phyloP scores from a whole-genome alignment of 2,888 invertebrate species.

The Drosophila limbata region DNA sequence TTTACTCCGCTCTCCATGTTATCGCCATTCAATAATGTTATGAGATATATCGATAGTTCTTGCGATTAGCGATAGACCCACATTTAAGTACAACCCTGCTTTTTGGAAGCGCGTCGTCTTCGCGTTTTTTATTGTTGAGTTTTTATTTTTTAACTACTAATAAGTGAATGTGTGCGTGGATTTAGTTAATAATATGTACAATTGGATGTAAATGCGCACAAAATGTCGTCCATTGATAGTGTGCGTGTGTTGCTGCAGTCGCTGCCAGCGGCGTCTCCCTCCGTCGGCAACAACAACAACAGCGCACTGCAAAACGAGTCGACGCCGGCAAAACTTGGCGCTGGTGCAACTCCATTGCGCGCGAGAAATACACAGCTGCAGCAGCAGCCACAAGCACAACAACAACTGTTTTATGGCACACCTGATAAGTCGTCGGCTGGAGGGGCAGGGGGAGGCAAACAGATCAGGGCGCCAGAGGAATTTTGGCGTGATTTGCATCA shows the following conservation, averaged over 20 bases:
- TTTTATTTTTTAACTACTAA: conserved; percentile 50
- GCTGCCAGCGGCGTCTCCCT: conserved; percentile 66
- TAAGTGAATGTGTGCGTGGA: conserved; percentile 43
- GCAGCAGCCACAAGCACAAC: conserved; percentile 41
- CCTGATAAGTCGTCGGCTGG: conserved; percentile 49
- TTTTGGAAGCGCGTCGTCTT: conserved; percentile 65
- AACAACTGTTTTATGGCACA: conserved; percentile 42
- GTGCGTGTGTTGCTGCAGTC: conserved; percentile 70
- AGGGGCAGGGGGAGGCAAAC: conserved; percentile 42
- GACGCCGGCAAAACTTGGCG: conserved; percentile 65
- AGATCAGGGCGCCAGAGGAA: conserved; percentile 74
- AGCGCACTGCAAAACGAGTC: conserved; percentile 43
- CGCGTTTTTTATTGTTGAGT: conserved; percentile 73
- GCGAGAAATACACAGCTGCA: conserved; percentile 54
- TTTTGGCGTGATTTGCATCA: conserved; percentile 90
- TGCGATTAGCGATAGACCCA: neutral
- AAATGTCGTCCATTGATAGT: conserved; percentile 65
- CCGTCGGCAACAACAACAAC: conserved; percentile 46
- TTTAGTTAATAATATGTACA: conserved; percentile 54
- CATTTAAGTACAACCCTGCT: conserved; percentile 42
- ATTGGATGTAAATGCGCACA: conserved; percentile 27
- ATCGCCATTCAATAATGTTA: neutral
- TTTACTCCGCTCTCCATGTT: neutral
- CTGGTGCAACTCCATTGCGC: conserved; percentile 60
- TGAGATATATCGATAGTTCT: conserved; percentile 9